Base-by-base conservation (phyloP, 64 coral and sea anemone genomes). In the Pocillopora verrucosa region DNA sequence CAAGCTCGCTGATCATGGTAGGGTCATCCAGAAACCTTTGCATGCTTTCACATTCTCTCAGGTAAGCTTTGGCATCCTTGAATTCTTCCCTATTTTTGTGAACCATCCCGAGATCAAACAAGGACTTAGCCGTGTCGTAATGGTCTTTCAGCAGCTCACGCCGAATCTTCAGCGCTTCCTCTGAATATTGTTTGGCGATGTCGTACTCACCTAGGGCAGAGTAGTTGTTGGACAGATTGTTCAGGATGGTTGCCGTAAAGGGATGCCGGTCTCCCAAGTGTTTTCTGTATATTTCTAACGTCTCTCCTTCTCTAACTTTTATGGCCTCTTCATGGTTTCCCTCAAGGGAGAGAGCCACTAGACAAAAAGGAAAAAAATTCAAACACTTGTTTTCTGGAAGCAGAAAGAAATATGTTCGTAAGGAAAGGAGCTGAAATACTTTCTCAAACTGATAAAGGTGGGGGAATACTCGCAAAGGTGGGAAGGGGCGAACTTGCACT, bases 221-320 rank as follows among this genome's bases (percentile, higher is more conserved):
- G 68, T 86, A 90, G 61, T 87, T 76, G 56, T 90, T 80, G 11
- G 88, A 89, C 45, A 90, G 57, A 11, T 61, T 38, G 60, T 80
- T 86, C 0, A 78, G 63, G 30, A 82, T 83, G 20, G 87, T 90
- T 14, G 92, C 92, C 10, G 92, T 94, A 65, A 90, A 94, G 58
- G 88, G 88, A 61, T 94, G 92, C 41, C 41, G 13, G 56, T 69
- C 5, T 76, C 88, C 85, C 67, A 89, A 22, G 90, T 19, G 72
- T 90, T 60, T 36, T 37, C 68, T 88, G 25, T 94, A 94, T 62
- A 90, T 62, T 41, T 63, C 63, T 17, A 94, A 65, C 13, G 86
- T 76, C 13, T 81, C 1, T 0, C 64, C 13, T 75, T 77, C 67
- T 51, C 92, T 72, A n/a, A 94, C 77, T 13, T 16, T 57, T 11